A percentile compares a stretch with the other conserved stretches of the same genome.
These are phyloP conservation scores for Philonicus albiceps DNA, from an alignment of 2,888 invertebrate genomes.

Conservation along the genomic window DNA sequence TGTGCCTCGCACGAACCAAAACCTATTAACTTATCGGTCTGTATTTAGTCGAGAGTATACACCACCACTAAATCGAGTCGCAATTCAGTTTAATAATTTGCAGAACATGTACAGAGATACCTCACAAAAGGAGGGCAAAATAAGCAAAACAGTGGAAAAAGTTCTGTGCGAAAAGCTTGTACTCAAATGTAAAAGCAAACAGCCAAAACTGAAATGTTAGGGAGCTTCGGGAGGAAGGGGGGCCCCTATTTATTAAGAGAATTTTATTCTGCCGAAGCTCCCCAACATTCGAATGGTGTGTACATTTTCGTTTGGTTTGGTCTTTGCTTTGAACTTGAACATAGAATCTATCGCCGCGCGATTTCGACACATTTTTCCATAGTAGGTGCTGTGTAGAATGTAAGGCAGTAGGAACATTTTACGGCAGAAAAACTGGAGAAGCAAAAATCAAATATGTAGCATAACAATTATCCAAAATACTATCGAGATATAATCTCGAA, in stretches of 20 bases:
- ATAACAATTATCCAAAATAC: background rate
- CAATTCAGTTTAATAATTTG: background rate
- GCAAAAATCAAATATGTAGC: background rate
- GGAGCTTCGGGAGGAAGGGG: background rate
- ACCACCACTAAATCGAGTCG: background rate
- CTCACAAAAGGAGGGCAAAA: background rate
- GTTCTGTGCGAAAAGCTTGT: background rate
- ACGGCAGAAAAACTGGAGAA: background rate
- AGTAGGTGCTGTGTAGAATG: background rate
- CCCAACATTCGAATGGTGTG: background rate
- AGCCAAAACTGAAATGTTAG: background rate
- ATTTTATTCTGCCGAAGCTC: background rate
- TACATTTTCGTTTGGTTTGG: background rate
- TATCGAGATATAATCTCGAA: background rate
- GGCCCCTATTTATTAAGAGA: background rate
- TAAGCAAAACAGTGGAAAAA: background rate
- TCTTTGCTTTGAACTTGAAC: background rate
- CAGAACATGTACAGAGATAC: background rate
- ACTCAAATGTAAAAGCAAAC: background rate
- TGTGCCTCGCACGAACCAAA: background rate
- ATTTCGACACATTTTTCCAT: background rate
- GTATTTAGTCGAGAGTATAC: background rate
- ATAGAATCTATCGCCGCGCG: background rate
- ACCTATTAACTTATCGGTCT: background rate
- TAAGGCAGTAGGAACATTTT: background rate